A percentile compares a stretch with the other conserved stretches of the same genome.
Evolutionary conservation across 2,888 invertebrate genomes (phyloP).

Genomic region (Chromoteleia sp.): DNA sequence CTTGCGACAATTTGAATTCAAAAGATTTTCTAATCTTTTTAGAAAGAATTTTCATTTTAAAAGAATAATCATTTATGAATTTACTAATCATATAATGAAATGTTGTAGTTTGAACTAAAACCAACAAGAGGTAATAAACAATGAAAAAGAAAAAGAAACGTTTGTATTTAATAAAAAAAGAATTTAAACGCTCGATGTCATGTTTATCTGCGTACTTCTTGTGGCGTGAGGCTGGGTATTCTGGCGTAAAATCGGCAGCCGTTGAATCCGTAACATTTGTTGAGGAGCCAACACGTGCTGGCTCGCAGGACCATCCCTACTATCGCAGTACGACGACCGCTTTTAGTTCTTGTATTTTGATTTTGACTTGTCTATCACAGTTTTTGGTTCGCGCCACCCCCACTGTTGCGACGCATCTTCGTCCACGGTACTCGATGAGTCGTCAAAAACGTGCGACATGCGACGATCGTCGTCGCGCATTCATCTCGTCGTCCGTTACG

Average conservation of each 20-base stretch:
- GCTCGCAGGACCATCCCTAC: slow-evolving; percentile 64
- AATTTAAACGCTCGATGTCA: too few relatives aligned
- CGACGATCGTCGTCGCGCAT: slow-evolving; percentile 16
- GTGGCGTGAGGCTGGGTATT: slow-evolving; percentile 83
- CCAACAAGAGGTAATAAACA: too few relatives aligned
- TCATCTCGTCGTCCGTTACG: slow-evolving; percentile 20
- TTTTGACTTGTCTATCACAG: slow-evolving; percentile 46
- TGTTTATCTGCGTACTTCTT: slow-evolving; percentile 84
- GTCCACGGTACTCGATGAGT: slow-evolving; percentile 12
- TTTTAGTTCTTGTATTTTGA: slow-evolving; percentile 2
- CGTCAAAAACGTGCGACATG: slow-evolving; percentile 17
- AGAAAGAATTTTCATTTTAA: too few relatives aligned
- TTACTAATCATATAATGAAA: too few relatives aligned
- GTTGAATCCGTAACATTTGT: slow-evolving; percentile 61
- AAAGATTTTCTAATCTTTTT: too few relatives aligned
- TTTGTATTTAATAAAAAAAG: too few relatives aligned
- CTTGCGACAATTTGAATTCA: too few relatives aligned
- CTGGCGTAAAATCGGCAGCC: slow-evolving; percentile 75
- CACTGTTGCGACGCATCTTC: slow-evolving; percentile 33
- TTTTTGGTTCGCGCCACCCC: slow-evolving; percentile 8
- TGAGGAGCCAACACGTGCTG: slow-evolving; percentile 63
- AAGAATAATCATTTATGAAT: too few relatives aligned
- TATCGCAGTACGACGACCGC: slow-evolving; percentile 14
- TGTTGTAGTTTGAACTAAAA: too few relatives aligned
- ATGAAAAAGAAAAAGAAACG: too few relatives aligned